Percentiles rank a stretch among this genome's conserved stretches.
Conservation (phyloP, 2,888 invertebrate genomes). For the Germaria angustata region DNA sequence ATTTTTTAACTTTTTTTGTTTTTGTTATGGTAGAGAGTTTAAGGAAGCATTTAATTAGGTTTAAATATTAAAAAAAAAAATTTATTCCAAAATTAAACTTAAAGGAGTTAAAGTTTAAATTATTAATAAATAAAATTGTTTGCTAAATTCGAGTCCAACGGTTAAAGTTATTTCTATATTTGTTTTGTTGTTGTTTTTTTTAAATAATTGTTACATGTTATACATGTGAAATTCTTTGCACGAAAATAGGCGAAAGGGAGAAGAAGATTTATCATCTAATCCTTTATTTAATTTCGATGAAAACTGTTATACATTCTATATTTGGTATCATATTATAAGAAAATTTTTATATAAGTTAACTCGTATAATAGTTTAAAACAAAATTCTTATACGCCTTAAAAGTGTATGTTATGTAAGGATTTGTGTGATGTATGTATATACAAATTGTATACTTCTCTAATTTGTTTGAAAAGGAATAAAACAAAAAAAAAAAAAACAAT, state of each 20-base stretch:
- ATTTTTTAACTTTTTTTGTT: slow-evolving; percentile 34
- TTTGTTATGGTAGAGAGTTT: slow-evolving; percentile 62
- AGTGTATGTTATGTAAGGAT: no score
- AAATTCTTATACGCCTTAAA: no score
- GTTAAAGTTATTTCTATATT: slow-evolving; percentile 30
- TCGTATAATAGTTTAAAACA: background rate
- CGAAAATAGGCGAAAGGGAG: no score
- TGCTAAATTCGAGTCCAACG: slow-evolving; percentile 69
- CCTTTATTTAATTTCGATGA: background rate
- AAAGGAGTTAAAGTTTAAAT: slow-evolving; percentile 28
- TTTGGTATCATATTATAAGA: no score
- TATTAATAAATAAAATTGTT: slow-evolving; percentile 49
- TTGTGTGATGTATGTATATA: no score
- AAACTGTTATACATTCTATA: background rate
- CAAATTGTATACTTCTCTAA: no score
- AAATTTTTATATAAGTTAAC: no score
- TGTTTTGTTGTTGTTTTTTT: background rate
- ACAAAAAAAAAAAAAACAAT: no score
- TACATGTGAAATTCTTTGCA: slow-evolving; percentile 38
- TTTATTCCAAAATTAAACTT: slow-evolving; percentile 29
- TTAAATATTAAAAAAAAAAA: slow-evolving; percentile 15
- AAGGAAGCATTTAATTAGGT: slow-evolving; percentile 63
- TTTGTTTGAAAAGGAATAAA: no score
- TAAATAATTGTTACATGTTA: slow-evolving; percentile 5
- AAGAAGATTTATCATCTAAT: no score